Conservation (phyloP, 2,113 vertebrate genomes). For the Pachycephala philippinensis region DNA sequence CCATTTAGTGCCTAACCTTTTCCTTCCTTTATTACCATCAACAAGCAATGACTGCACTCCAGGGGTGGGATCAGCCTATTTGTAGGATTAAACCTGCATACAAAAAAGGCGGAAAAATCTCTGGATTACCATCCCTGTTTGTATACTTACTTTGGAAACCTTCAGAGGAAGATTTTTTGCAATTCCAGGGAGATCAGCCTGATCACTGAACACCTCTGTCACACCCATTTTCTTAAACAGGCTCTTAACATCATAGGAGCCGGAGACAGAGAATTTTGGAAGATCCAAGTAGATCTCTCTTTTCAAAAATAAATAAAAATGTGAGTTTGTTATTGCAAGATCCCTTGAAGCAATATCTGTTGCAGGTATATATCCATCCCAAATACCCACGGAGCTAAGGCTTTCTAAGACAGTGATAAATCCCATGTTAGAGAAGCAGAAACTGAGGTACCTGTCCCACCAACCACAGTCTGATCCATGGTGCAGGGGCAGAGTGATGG, state of each 20-base stretch:
- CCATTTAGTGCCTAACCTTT: background rate
- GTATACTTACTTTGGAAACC: conserved; percentile 76
- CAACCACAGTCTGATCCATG: background rate
- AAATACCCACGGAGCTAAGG: background rate
- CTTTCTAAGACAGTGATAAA: background rate
- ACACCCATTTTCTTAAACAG: conserved; percentile 78
- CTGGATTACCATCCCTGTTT: background rate
- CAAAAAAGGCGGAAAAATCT: background rate
- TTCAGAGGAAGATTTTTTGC: background rate
- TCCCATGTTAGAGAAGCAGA: background rate
- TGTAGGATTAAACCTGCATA: background rate
- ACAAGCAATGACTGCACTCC: background rate
- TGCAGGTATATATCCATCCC: background rate
- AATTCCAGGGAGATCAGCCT: conserved; percentile 80
- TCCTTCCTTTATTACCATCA: background rate
- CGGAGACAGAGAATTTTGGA: conserved; percentile 82
- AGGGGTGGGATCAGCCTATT: background rate
- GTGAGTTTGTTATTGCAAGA: background rate
- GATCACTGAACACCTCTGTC: conserved; percentile 70
- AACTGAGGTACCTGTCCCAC: background rate
- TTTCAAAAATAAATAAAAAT: background rate
- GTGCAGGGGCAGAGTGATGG: background rate
- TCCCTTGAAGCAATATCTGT: background rate
- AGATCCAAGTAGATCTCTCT: conserved; percentile 67
- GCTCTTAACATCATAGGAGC: conserved; percentile 64